Evolutionary conservation across 2,113 vertebrate genomes (phyloP), one percentile per base, ranked within the genome.

Genomic region (Polyodon spathula): DNA sequence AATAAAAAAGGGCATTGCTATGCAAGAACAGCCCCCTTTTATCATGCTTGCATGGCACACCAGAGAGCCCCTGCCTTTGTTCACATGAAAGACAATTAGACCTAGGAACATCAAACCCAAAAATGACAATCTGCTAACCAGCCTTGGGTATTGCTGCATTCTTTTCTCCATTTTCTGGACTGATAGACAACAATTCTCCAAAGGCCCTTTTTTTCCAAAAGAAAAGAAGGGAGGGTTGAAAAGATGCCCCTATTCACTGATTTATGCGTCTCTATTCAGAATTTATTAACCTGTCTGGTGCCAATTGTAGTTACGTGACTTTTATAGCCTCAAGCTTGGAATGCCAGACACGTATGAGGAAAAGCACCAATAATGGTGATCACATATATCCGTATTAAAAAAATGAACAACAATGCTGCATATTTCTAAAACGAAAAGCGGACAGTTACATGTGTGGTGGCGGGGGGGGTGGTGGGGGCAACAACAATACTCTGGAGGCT

Each of bases 1-100:
- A 92, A 91, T 91, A 88, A 89, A 88, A 88, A 87, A 89, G 86
- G 84, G 76, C 87, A 92, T 90, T 89, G 88, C 86, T 88, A 90
- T 90, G 87, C 89, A 89, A 84, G 78, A 88, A 86, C 74, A 38
- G 78, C 79, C 84, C 82, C 79, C 80, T 86, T 89, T 84, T 64
- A 84, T 84, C 80, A 80, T 66, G 73, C 79, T 78, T 37, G 41
- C 81, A 78, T 77, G 72, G 83, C 79, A 85, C 86, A 83, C 84
- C 79, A 87, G 89, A 89, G 89, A 88, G 83, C 71, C 75, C 68
- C 82, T 86, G 84, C 86, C 81, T 89, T 90, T 91, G 88, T 92
- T 94, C 85, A 86, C 90, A 89, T 86, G 88, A 91, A 94, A 93
- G 90, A 93, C 90, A 91, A 93, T 93, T 94, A 94, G 89, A 90